Conservation (phyloP, 2,797 vertebrate genomes). For the Oophaga sylvatica region DNA sequence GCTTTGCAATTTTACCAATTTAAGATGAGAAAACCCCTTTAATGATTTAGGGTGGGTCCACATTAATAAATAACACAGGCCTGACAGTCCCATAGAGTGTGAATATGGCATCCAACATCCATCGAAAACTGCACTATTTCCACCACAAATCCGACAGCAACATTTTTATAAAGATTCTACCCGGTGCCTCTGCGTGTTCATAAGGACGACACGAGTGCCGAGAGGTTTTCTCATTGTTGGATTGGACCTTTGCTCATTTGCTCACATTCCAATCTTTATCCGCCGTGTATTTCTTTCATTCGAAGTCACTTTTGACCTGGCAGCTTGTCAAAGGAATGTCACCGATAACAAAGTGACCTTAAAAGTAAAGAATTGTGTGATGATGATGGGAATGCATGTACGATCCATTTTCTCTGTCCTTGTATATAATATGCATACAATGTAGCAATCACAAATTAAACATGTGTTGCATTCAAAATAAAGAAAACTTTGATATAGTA, state of each 20-base stretch:
- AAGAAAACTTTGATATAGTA: neutral
- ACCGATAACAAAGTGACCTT: constrained; percentile 2
- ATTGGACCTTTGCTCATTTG: neutral
- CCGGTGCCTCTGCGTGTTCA: neutral
- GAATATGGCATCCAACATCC: no score
- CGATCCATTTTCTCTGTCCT: neutral
- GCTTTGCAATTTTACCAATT: no score
- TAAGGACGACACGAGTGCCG: neutral
- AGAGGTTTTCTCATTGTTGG: neutral
- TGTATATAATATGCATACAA: constrained; percentile 16
- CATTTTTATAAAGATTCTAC: no score
- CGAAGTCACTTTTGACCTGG: neutral
- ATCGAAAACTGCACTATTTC: no score
- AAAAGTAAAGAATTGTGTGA: neutral
- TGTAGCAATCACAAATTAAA: constrained; percentile 13
- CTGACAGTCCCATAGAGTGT: no score
- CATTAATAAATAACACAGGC: no score
- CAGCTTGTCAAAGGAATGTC: neutral
- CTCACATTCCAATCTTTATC: neutral
- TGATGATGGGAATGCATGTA: neutral
- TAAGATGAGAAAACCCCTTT: no score
- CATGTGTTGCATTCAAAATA: constrained; percentile 12
- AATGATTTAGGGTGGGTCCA: no score
- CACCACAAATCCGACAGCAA: no score
- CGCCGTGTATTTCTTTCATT: neutral